phyloP scores from a whole-genome alignment of 1,140 invertebrate species.

The Sminthurides bifidus region DNA sequence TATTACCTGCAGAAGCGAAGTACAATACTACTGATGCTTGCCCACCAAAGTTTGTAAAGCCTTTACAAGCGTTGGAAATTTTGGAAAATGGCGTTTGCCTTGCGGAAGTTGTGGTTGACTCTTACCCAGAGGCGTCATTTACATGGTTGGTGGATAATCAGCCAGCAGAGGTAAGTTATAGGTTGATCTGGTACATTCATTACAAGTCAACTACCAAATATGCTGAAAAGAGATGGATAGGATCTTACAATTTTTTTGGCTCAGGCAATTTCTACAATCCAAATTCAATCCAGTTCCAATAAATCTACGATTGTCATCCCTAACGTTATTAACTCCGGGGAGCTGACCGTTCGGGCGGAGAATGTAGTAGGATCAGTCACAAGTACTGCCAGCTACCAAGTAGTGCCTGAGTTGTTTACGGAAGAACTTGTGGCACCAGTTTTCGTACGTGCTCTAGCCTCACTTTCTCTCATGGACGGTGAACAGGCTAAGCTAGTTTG shows the following conservation, averaged over 20 bases:
- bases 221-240: too few relatives aligned
- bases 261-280: conserved; percentile 48
- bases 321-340: conserved; percentile 57
- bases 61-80: conserved; percentile 57
- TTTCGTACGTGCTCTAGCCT: conserved; percentile 5
- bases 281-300: conserved; percentile 40
- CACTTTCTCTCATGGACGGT: conserved; percentile 70
- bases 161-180: conserved; percentile 47
- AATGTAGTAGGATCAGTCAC: conserved; percentile 75
- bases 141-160: conserved; percentile 64
- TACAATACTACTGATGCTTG: conserved; percentile 48
- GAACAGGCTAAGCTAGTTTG: conserved; percentile 70
- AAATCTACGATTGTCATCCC: conserved; percentile 67
- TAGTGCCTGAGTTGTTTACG: conserved; percentile 42
- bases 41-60: conserved; percentile 60
- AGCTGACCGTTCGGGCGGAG: conserved; percentile 76
- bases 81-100: conserved; percentile 61
- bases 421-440: conserved; percentile 33
- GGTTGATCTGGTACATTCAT: too few relatives aligned
- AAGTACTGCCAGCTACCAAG: conserved; percentile 60
- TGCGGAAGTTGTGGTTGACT: conserved; percentile 61
- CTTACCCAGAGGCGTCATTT: conserved; percentile 66
- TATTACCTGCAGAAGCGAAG: conserved; percentile 41
- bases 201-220: too few relatives aligned
- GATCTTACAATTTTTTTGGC: conserved; percentile 27